Evolutionary conservation across 1,140 invertebrate species (phyloP), one percentile per base, ranked within the genome.

Genomic region (Lutraria rhynchaena): DNA sequence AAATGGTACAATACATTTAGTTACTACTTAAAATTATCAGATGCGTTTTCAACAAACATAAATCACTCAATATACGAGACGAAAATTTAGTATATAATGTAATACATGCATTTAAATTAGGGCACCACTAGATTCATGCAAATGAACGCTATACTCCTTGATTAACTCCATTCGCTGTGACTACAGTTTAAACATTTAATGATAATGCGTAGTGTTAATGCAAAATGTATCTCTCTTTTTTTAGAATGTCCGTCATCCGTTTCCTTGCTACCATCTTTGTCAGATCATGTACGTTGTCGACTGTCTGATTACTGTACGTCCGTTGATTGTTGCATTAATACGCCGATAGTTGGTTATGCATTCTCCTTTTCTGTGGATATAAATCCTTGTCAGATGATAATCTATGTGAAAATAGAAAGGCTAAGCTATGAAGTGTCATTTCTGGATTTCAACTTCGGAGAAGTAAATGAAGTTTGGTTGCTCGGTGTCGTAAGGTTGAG

Each of bases 191-290:
- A n/a, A n/a, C n/a, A n/a, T n/a, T n/a, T n/a, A n/a, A n/a, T n/a
- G n/a, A n/a, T n/a, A n/a, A n/a, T n/a, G n/a, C n/a, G n/a, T n/a
- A n/a, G n/a, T n/a, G n/a, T n/a, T n/a, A n/a, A n/a, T n/a, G n/a
- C n/a, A n/a, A n/a, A n/a, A n/a, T n/a, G n/a, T 57, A 57, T 57
- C 24, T 9, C 22, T 57, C 24, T 31, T 58, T 53, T 65, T 65
- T 41, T n/a, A 65, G 61, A 46, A 3, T 65, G 61, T 24, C 61
- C 35, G 0, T 44, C 17, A 22, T 0, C 35, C 17, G n/a, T 61
- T 7, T 13, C 1, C 7, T 15, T 44, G 5, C 22, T 65, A 37
- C 61, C 61, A 24, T 13, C 7, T 0, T 1, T 65, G 17, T 15
- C 3, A 4, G 13, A 3, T 1, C 35, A 33, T 7, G 27, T 44